A percentile compares a stretch with the other conserved stretches of the same genome.
These are phyloP conservation scores for Falco novaeseelandiae DNA, from an alignment of 2,797 vertebrate species.

Conservation along the genomic window DNA sequence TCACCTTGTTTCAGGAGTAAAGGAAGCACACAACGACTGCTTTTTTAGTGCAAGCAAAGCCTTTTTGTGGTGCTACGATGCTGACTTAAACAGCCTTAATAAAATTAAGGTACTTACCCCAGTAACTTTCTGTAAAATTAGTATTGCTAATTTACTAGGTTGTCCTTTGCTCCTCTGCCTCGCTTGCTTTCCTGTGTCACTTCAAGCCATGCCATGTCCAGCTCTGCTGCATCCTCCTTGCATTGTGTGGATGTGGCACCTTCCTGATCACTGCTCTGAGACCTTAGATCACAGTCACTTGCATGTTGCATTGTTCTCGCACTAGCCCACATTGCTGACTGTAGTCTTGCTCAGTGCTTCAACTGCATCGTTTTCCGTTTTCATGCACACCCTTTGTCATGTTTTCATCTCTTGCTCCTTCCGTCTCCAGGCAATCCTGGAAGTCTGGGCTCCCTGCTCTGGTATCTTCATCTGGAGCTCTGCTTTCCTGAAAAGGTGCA, in stretches of 20 bases:
- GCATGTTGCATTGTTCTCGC: background rate
- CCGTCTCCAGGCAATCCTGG: background rate
- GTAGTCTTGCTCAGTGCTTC: background rate
- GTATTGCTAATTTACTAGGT: background rate
- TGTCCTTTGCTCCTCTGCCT: background rate
- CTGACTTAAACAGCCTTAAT: background rate
- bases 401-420: background rate
- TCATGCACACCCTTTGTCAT: background rate
- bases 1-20: background rate
- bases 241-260: background rate
- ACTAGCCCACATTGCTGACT: background rate
- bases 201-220: fast-evolving
- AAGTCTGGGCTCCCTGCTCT: background rate
- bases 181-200: background rate
- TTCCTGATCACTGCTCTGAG: background rate
- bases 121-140: background rate
- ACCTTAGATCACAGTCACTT: background rate
- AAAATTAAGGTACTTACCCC: background rate
- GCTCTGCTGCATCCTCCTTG: background rate
- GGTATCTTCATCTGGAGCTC: background rate
- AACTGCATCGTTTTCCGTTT: background rate
- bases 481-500: background rate
- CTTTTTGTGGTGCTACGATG: background rate
- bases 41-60: background rate
- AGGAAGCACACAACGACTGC: background rate